phyloP scores from a whole-genome alignment of 2,888 invertebrate species.

The Allolobophora icterica region DNA sequence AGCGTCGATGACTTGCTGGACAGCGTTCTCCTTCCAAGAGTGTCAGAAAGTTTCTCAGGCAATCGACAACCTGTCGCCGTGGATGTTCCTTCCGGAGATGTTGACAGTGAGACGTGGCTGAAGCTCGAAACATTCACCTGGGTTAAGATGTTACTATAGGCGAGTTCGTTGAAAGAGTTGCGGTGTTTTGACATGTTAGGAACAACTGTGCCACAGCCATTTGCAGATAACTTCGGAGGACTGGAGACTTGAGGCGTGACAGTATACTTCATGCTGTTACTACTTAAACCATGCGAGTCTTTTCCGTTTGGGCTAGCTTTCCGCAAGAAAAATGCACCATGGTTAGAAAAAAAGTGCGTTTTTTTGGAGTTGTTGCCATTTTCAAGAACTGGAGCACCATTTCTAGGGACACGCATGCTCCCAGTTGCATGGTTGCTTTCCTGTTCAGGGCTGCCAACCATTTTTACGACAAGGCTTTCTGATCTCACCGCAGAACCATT shows the following conservation, averaged over 20 bases:
- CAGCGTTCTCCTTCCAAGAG: background rate
- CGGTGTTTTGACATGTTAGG: background rate
- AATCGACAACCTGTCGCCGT: background rate
- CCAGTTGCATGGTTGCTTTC: background rate
- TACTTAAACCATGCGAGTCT: background rate
- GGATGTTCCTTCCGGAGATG: background rate
- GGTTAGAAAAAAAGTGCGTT: background rate
- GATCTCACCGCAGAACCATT: background rate
- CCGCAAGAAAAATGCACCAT: background rate
- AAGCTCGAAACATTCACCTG: background rate
- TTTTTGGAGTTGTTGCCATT: background rate
- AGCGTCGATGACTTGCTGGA: background rate
- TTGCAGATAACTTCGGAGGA: background rate
- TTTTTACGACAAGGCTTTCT: background rate
- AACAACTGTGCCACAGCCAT: background rate
- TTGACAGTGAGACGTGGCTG: background rate
- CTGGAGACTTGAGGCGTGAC: background rate
- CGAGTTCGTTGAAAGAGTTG: constrained; percentile 6
- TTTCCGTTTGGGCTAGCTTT: background rate
- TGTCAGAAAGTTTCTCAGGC: background rate
- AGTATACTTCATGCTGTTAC: constrained; percentile 8
- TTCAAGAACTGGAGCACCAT: background rate
- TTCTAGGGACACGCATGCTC: background rate
- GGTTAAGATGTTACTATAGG: background rate
- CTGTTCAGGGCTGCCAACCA: background rate